Percentiles rank a stretch among this genome's conserved stretches.
These are phyloP conservation scores for Sphaeramia orbicularis DNA, from an alignment of 2,797 vertebrate genomes.

Conservation along the genomic window DNA sequence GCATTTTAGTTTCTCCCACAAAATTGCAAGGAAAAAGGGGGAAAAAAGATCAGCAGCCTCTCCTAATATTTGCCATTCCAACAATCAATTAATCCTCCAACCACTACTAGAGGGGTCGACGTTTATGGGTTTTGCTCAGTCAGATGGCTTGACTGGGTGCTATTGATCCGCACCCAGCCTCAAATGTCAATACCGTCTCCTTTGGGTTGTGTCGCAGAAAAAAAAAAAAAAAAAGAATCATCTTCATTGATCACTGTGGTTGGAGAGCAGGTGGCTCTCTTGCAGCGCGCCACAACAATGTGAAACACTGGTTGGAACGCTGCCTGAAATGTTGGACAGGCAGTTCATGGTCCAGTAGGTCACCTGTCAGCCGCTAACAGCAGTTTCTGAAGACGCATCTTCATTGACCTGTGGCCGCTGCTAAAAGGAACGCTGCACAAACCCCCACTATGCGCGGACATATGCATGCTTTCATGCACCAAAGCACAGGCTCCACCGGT, in stretches of 20 bases:
- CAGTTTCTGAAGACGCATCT: conserved; percentile 75
- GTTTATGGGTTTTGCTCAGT: conserved; percentile 93
- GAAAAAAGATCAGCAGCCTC: conserved; percentile 50
- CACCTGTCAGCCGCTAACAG: conserved; percentile 81
- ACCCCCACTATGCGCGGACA: not conserved
- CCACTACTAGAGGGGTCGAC: conserved; percentile 86
- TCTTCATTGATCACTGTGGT: conserved; percentile 93
- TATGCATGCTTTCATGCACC: conserved; percentile 7
- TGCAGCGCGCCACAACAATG: conserved; percentile 83
- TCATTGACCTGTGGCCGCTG: conserved; percentile 79
- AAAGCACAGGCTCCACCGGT: conserved; percentile 21
- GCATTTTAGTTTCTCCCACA: conserved; percentile 15
- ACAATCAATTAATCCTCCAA: conserved; percentile 93
- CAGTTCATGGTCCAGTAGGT: conserved; percentile 76
- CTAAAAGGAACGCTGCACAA: conserved; percentile 48
- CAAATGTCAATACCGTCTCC: conserved; percentile 95
- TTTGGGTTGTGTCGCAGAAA: conserved; percentile 86
- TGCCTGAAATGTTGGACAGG: conserved; percentile 78
- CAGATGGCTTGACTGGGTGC: conserved; percentile 88
- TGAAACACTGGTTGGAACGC: conserved; percentile 81
- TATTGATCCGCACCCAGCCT: conserved; percentile 90
- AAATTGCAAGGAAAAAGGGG: conserved; percentile 34
- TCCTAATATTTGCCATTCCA: conserved; percentile 87
- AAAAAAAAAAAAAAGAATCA: conserved; percentile 72
- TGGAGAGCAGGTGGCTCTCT: conserved; percentile 88